Conservation (phyloP, 2,113 vertebrate species). For the Chiloscyllium plagiosum region DNA sequence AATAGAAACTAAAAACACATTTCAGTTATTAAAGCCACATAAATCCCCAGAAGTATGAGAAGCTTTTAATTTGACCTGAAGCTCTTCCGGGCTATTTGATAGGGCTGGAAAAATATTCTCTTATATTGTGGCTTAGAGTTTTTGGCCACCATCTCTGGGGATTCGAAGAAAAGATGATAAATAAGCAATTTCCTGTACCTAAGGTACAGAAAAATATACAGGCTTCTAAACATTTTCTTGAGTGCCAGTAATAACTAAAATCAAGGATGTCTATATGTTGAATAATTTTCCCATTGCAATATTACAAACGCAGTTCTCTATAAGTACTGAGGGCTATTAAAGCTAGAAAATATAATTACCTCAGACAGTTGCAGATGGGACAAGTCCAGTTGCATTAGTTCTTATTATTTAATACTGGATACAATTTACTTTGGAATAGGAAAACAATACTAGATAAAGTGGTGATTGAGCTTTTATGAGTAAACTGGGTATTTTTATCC, state of each 20-base stretch:
- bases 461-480: slow-evolving; percentile 11
- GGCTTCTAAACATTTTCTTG: neutral
- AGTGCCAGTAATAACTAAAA: slow-evolving; percentile 28
- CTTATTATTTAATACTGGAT: neutral
- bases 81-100: slow-evolving; percentile 66
- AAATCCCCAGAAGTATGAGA: slow-evolving; percentile 63
- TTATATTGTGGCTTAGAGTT: slow-evolving; percentile 61
- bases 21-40: slow-evolving; percentile 73
- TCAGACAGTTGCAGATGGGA: neutral
- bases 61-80: slow-evolving; percentile 70
- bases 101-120: slow-evolving; percentile 60
- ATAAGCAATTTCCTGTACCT: slow-evolving; percentile 40
- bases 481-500: neutral
- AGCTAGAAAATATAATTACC: slow-evolving; percentile 25
- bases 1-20: slow-evolving; percentile 79
- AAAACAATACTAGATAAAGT: neutral
- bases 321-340: slow-evolving; percentile 26
- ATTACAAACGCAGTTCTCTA: neutral
- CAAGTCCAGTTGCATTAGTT: slow-evolving; percentile 28
- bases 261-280: neutral
- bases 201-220: slow-evolving; percentile 20
- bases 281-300: neutral
- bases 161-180: slow-evolving; percentile 61
- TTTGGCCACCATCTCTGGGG: slow-evolving; percentile 62
- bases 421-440: slow-evolving; percentile 17